Evolutionary conservation across 2,797 vertebrate genomes (phyloP).

Genomic region (Buphagus erythrorhynchus): DNA sequence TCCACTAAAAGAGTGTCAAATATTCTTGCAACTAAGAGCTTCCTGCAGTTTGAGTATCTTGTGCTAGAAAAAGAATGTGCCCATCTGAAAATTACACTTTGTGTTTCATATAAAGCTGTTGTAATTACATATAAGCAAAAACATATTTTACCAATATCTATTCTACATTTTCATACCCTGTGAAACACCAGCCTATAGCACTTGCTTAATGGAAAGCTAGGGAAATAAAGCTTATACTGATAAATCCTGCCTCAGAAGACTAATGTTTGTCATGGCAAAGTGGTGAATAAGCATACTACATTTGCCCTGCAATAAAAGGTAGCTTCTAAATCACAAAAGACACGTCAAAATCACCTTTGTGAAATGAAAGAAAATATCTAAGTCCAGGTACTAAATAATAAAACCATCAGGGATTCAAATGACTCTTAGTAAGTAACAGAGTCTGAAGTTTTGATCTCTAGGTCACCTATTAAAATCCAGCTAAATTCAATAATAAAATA

Average conservation of each 20-base stretch:
- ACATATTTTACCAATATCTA: not conserved
- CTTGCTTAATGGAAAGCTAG: not conserved
- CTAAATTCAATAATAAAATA: slow-evolving; percentile 19
- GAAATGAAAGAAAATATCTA: not conserved
- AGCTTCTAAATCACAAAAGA: not conserved
- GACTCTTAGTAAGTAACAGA: not conserved
- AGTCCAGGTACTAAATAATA: not conserved
- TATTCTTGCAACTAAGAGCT: not conserved
- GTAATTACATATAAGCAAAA: not conserved
- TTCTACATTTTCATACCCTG: not conserved
- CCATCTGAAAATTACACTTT: not conserved
- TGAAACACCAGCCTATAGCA: not conserved
- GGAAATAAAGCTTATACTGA: not conserved
- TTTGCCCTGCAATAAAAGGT: not conserved
- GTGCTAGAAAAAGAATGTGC: not conserved
- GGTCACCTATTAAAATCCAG: not conserved
- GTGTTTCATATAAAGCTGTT: not conserved
- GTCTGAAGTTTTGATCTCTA: not conserved
- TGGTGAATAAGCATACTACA: not conserved
- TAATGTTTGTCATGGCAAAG: not conserved
- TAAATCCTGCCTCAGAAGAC: not conserved
- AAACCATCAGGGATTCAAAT: not conserved
- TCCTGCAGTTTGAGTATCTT: not conserved
- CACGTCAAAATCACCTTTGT: not conserved
- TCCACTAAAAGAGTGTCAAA: not conserved